phyloP scores from a whole-genome alignment of 2,888 invertebrate genomes.

The Aphelenchoides bicaudatus region DNA sequence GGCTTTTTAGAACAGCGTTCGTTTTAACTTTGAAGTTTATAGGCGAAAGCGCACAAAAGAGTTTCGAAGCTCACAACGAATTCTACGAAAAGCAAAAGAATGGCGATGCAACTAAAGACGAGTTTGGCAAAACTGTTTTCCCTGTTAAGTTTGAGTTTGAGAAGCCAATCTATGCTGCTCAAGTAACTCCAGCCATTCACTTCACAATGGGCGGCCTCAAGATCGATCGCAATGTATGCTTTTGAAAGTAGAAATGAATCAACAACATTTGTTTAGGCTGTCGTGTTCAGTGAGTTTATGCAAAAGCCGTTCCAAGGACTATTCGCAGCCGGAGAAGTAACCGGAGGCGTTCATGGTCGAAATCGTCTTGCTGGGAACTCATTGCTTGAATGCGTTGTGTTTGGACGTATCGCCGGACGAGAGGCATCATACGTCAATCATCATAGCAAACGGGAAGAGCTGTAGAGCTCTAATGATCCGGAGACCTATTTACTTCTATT shows the following conservation, averaged over 20 bases:
- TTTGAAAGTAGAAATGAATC: not conserved
- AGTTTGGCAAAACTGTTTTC: conserved; percentile 46
- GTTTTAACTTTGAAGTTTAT: no score
- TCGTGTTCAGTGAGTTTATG: conserved; percentile 50
- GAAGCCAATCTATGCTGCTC: conserved; percentile 53
- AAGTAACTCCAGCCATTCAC: conserved; percentile 56
- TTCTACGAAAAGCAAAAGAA: conserved; percentile 26
- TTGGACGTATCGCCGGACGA: conserved; percentile 57
- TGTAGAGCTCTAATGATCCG: no score
- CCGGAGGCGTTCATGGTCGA: conserved; percentile 60
- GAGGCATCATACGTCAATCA: conserved; percentile 43
- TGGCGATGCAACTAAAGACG: conserved; percentile 29
- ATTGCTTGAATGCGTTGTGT: conserved; percentile 60
- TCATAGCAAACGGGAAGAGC: conserved; percentile 26
- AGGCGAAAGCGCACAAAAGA: conserved; percentile 32
- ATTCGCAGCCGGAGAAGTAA: conserved; percentile 59
- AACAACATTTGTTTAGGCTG: conserved; percentile 36
- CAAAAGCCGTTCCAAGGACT: conserved; percentile 51
- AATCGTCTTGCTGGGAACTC: conserved; percentile 60
- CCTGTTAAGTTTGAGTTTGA: conserved; percentile 38
- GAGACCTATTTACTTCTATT: no score
- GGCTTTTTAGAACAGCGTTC: no score
- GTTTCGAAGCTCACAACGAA: conserved; percentile 44
- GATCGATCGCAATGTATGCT: conserved; percentile 41
- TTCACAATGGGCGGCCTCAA: conserved; percentile 60